Base-by-base conservation (phyloP, 1,140 invertebrate genomes). In the Lordiphosa mommai region DNA sequence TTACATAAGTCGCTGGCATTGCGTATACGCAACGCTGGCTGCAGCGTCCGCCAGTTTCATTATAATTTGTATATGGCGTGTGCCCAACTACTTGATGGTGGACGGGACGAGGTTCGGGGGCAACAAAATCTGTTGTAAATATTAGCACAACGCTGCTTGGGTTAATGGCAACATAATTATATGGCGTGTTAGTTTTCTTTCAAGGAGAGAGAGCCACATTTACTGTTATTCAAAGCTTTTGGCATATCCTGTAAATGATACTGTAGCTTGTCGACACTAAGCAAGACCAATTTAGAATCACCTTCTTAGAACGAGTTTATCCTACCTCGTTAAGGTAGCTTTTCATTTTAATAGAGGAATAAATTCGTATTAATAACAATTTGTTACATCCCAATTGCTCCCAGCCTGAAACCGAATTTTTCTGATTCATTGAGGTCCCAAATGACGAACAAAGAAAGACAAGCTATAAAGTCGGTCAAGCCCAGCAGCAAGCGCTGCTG, bases 61-160 rank as follows among this genome's bases (percentile, higher is more conserved):
- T 85, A 85, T 84, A 84, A 84, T 84, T 84, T 84, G 64, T 66
- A 61, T 63, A 70, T 84, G 72, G 77, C 77, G 79, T 84, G 77
- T 44, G 34, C 38, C 33, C 40, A 17, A 32, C 23, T 58, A 55
- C 16, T 38, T 49, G 30, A 29, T 37, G 12, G 2, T 29, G 32
- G 50, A 9, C n/a, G 53, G 23, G 14, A 10, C 12, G 5, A 13
- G 27, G 36, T 10, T 17, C 9, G 17, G 29, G 14, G 30, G 3
- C 36, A 5, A 20, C 16, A 38, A 77, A 82, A 82, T 82, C 68
- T 69, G 72, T 53, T 72, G 44, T 63, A 72, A 77, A 77, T 84
- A 68, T 72, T 77, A 67, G 66, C 57, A 67, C 71, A 60, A 34
- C 37, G 9, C 27, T 55, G 34, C 14, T 51, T 48, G 46, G 61